These are phyloP conservation scores for Rhinopomastus cyanomelas DNA, from an alignment of 2,113 vertebrate genomes.

Conservation along the genomic window DNA sequence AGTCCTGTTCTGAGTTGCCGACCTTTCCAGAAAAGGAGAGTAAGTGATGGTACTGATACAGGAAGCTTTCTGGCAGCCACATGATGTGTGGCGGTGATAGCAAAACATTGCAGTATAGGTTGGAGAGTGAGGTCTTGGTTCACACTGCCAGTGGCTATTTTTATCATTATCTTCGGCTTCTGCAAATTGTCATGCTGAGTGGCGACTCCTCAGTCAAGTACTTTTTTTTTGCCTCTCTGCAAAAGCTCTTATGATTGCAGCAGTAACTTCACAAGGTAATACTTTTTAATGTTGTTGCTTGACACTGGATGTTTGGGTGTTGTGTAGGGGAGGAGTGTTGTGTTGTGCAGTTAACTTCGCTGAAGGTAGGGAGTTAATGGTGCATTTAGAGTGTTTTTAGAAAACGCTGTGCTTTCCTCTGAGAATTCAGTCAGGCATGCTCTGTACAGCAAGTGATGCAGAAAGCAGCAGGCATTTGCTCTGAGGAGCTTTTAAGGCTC, in stretches of 20 bases:
- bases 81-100: not conserved
- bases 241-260: not conserved
- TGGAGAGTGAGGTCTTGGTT: not conserved
- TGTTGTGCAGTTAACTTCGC: not conserved
- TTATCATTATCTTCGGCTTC: not conserved
- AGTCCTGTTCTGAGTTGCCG: not conserved
- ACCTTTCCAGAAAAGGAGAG: slow-evolving; percentile 28
- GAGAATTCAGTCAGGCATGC: not conserved
- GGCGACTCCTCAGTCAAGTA: not conserved
- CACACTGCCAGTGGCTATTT: slow-evolving; percentile 24
- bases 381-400: not conserved
- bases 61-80: not conserved
- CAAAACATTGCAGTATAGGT: slow-evolving; percentile 21
- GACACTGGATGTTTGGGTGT: not conserved
- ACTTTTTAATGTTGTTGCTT: not conserved
- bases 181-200: not conserved
- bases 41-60: not conserved
- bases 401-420: not conserved
- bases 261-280: not conserved
- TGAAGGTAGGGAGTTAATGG: not conserved
- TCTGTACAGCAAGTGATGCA: not conserved
- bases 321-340: not conserved
- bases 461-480: not conserved
- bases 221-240: not conserved
- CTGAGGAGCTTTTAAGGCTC: not conserved